Base-by-base conservation (phyloP, 2,888 invertebrate genomes). In the Balanococcus diminutus region DNA sequence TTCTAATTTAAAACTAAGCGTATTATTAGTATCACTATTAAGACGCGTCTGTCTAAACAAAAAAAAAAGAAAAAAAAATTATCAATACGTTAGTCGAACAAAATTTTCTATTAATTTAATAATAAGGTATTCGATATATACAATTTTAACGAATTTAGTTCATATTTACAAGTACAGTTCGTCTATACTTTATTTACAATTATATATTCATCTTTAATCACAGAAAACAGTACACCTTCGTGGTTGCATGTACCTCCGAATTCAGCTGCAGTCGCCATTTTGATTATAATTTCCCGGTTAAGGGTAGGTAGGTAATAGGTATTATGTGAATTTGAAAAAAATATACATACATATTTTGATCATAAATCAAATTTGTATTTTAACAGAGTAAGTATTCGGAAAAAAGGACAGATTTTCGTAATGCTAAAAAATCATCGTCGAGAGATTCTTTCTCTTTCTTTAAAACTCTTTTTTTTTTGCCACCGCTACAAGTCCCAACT, bases 1-100 rank as follows among this genome's bases (percentile, higher is more conserved):
- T 79, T 79, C 81, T 81, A 81, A 39, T 81, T 81, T 81, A 81
- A 79, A 81, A 42, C 81, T 81, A 81, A 81, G 81, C 81, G 81
- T 81, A 81, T 81, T 81, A 42, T 81, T 79, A 25, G 42, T 81
- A 39, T 42, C 81, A 42, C 39, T 42, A 46, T 81, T 79, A 81
- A 81, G 81, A 81, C 81, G 81, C 81, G 22, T 39, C 39, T 81
- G 81, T 39, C 39, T 39, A 36, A n/a, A 42, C n/a, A 19, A 19
- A 81, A 75, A 28, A 32, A 75, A 32, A 32, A 75, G n/a, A 81
- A 19, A 19, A 67, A 67, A 67, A n/a, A 9, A 28, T 16, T 36
- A 39, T 22, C 22, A 79, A 14, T 36, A 36, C 1, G 79, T 19
- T 3, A 28, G n/a, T 79, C 19, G 79, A 79, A 79, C 19, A 32